phyloP scores from a whole-genome alignment of 2,888 invertebrate genomes.

The Andrena trimmerana region DNA sequence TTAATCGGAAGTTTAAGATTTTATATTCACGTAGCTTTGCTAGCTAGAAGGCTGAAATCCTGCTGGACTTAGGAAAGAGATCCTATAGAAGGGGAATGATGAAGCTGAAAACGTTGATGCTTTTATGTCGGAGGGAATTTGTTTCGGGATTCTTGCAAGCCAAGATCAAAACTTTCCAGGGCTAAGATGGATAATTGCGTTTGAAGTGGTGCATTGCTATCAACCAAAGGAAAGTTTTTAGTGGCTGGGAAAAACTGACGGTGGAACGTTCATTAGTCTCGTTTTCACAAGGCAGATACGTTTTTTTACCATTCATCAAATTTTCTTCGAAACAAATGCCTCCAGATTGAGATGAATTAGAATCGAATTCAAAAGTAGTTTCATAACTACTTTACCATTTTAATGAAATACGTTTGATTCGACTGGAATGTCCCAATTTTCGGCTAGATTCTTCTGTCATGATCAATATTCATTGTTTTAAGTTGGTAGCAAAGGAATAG shows the following conservation, averaged over 20 bases:
- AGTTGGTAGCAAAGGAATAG: too few relatives aligned
- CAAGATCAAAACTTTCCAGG: slow-evolving; percentile 9
- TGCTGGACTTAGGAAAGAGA: neutral
- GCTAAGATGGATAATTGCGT: slow-evolving; percentile 21
- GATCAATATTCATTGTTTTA: too few relatives aligned
- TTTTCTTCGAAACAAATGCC: neutral
- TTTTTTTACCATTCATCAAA: neutral
- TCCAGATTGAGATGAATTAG: neutral
- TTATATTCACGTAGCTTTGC: too few relatives aligned
- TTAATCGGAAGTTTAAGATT: too few relatives aligned
- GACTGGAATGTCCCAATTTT: too few relatives aligned
- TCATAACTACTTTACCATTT: too few relatives aligned
- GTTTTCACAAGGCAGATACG: slow-evolving; percentile 10
- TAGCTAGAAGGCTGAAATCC: neutral
- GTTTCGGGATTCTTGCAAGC: neutral
- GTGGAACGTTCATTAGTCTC: slow-evolving; percentile 18
- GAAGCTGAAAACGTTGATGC: slow-evolving; percentile 1
- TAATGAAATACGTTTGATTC: too few relatives aligned
- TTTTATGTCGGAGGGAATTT: slow-evolving; percentile 9
- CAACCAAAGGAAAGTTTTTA: slow-evolving; percentile 17
- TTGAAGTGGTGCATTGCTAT: slow-evolving; percentile 6
- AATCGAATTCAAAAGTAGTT: neutral
- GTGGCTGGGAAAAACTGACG: neutral
- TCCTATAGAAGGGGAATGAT: neutral
- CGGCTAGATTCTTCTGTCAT: too few relatives aligned